Base-by-base conservation (phyloP, 2,888 invertebrate species). In the Onchidella celtica region DNA sequence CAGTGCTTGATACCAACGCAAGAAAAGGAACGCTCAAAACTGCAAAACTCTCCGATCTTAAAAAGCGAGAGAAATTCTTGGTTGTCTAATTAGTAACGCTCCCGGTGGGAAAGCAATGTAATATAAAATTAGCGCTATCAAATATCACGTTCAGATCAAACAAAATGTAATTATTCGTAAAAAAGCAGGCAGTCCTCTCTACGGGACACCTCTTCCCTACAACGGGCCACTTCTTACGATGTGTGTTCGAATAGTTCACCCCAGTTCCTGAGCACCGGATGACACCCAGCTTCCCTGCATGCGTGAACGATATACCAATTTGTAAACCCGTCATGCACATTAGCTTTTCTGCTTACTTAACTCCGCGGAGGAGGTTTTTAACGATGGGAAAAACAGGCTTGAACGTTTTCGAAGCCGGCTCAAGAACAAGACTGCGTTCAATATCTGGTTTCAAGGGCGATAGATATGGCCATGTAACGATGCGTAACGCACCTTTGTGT, bases 341-440 rank as follows among this genome's bases (percentile, higher is more conserved):
- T 57, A 17, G 68, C 55, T 47, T 29, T 77, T 68, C 68, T 68
- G 77, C 57, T 77, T 68, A 57, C 57, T 77, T 68, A 68, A 68
- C 66, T 77, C 17, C 36, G 55, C 3, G 32, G n/a, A 57, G 57
- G 24, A 47, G 34, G 32, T 77, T 65, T 68, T 57, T 24, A 57
- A 17, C 24, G 36, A 68, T 57, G 34, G 57, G 34, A 57, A 68
- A 68, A 55, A 3, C 34, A 68, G 55, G 3, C 27, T 34, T n/a
- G 77, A 68, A 55, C 57, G 66, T 34, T 40, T 77, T 68, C 24
- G 0, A 29, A 57, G 66, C 32, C 32, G 57, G 36, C 36, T 66
- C 34, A n/a, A 3, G 47, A 65, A 63, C 29, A 65, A 27, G 65
- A 40, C 47, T 17, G 47, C 21, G 32, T 17, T 63, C 1, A 17